Percentiles rank a stretch among this genome's conserved stretches.
Evolutionary conservation across 2,888 invertebrate genomes (phyloP).

Genomic region (Himalopsyche anomala): DNA sequence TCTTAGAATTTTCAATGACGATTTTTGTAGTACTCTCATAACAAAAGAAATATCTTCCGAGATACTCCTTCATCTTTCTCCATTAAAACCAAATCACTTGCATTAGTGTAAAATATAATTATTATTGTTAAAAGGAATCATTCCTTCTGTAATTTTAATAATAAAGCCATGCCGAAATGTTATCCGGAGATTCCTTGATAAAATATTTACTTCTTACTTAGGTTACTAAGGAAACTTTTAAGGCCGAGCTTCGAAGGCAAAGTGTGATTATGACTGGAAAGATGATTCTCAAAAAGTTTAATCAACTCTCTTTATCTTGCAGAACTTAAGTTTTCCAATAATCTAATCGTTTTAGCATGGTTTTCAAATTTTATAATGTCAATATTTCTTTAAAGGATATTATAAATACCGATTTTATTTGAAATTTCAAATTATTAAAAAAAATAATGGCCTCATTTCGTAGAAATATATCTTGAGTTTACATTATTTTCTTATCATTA

Average conservation of each 20-base stretch:
- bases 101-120: slow-evolving; percentile 20
- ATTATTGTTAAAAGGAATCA: slow-evolving; percentile 4
- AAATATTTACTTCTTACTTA: slow-evolving; percentile 25
- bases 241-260: slow-evolving; percentile 16
- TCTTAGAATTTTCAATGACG: too few relatives aligned
- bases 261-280: slow-evolving; percentile 19
- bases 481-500: too few relatives aligned
- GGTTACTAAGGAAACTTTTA: background rate
- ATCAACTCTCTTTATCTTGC: slow-evolving; percentile 20
- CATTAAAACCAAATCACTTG: slow-evolving; percentile 6
- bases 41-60: background rate
- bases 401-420: background rate
- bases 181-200: background rate
- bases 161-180: slow-evolving; percentile 2
- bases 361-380: slow-evolving; percentile 16
- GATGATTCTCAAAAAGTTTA: slow-evolving; percentile 5
- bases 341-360: slow-evolving; percentile 9
- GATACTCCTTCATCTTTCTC: background rate
- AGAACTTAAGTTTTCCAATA: slow-evolving; percentile 30
- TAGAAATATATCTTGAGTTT: too few relatives aligned
- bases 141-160: slow-evolving; percentile 12
- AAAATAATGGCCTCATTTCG: too few relatives aligned
- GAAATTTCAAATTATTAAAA: too few relatives aligned
- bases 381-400: slow-evolving; percentile 1
- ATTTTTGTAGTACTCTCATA: background rate